Percentiles rank a stretch among this genome's conserved stretches.
Evolutionary conservation across 23 tunicate genomes (phyloP).

Genomic region (Styela clava): DNA sequence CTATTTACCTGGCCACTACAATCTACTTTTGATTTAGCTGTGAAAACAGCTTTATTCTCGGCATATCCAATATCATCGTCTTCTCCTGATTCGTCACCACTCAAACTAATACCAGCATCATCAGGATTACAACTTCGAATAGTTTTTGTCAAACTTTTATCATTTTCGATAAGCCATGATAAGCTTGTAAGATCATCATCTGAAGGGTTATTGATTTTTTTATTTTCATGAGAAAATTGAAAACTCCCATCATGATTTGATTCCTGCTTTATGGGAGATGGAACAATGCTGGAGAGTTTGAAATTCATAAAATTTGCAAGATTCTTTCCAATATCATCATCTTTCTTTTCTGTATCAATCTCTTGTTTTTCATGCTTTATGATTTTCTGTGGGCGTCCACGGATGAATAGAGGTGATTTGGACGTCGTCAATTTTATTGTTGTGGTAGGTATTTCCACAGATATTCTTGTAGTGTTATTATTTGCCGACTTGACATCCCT

Average conservation of each 20-base stretch:
- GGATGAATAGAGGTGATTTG: not conserved
- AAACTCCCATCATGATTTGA: not conserved
- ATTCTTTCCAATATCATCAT: constrained; percentile 16
- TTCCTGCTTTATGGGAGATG: not conserved
- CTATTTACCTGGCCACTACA: constrained; percentile 27
- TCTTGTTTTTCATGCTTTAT: not conserved
- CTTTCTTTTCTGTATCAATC: not conserved
- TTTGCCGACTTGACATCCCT: not conserved
- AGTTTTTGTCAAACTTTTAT: constrained; percentile 56
- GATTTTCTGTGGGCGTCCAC: not conserved
- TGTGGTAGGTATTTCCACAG: not conserved
- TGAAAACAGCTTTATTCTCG: constrained; percentile 54
- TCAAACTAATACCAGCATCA: constrained; percentile 80
- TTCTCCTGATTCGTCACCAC: constrained; percentile 69
- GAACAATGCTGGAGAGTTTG: constrained; percentile 8
- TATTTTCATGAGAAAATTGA: not conserved
- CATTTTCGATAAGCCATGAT: constrained; percentile 68
- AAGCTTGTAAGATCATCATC: constrained; percentile 69
- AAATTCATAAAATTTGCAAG: constrained; percentile 28
- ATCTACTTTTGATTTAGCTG: constrained; percentile 68
- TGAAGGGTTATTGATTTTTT: not conserved
- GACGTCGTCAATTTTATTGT: not conserved
- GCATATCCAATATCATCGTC: constrained; percentile 29
- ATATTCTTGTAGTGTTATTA: not conserved
- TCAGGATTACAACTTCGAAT: constrained; percentile 85